Percentiles rank a stretch among this genome's conserved stretches.
These are phyloP conservation scores for Metacarcinus magister DNA, from an alignment of 2,888 invertebrate species.

Conservation along the genomic window DNA sequence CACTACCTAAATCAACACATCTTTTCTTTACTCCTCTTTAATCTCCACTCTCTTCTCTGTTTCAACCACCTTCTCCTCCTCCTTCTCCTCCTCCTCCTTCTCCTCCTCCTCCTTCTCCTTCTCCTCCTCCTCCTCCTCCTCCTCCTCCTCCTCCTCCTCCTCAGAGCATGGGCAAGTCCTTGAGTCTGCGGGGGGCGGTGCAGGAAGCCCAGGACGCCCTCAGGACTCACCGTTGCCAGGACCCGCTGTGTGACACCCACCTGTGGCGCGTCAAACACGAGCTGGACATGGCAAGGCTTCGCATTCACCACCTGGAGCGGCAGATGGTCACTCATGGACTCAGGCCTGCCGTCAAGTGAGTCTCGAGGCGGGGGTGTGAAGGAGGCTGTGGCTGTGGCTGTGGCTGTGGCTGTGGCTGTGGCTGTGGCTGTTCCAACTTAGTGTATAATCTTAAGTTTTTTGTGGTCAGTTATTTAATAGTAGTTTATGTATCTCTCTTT, in stretches of 20 bases:
- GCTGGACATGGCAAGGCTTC: conserved; percentile 92
- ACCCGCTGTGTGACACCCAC: conserved; percentile 84
- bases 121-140: neutral
- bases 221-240: conserved; percentile 83
- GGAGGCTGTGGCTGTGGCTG: neutral
- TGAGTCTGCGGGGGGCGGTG: conserved; percentile 73
- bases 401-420: neutral
- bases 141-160: neutral
- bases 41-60: neutral
- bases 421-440: too few relatives aligned
- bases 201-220: conserved; percentile 73
- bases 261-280: conserved; percentile 96
- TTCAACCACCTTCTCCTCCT: neutral
- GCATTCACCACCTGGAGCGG: conserved; percentile 93
- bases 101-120: neutral
- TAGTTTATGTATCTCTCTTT: too few relatives aligned
- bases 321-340: conserved; percentile 88
- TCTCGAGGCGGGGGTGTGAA: neutral
- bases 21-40: neutral
- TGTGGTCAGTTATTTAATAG: too few relatives aligned
- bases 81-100: neutral
- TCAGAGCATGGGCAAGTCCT: conserved; percentile 74
- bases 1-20: too few relatives aligned
- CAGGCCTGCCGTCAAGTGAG: conserved; percentile 58
- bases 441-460: too few relatives aligned